A percentile compares a stretch with the other conserved stretches of the same genome.
Evolutionary conservation across 2,113 vertebrate species (phyloP).

Genomic region (Athene cunicularia): DNA sequence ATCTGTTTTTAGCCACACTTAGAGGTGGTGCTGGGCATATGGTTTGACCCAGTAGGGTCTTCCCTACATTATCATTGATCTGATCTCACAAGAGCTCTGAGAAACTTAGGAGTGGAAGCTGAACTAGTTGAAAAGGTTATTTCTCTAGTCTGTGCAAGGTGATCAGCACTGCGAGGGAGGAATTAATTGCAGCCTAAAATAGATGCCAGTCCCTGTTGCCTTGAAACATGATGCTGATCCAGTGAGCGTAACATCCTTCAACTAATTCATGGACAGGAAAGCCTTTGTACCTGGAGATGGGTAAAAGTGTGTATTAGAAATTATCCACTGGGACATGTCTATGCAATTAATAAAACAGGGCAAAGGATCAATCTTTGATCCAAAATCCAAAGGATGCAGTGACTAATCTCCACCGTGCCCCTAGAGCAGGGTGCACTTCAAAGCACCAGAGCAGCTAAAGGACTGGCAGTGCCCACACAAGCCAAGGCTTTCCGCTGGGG

Average conservation of each 20-base stretch:
- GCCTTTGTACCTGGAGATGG: background rate
- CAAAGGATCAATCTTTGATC: background rate
- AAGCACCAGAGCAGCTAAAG: background rate
- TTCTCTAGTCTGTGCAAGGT: background rate
- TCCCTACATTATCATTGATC: background rate
- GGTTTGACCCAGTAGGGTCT: background rate
- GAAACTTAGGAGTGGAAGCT: background rate
- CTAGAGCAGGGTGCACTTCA: background rate
- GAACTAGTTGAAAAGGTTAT: background rate
- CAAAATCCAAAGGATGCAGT: background rate
- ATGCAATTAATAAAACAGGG: background rate
- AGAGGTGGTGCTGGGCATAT: background rate
- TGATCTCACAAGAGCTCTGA: background rate
- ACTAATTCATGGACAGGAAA: background rate
- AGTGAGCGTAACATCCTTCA: background rate
- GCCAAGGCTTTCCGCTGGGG: fast-evolving
- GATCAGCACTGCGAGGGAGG: background rate
- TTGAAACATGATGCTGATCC: background rate
- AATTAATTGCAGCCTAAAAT: background rate
- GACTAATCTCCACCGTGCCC: background rate
- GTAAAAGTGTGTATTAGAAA: background rate
- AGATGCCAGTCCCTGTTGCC: background rate
- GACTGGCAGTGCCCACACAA: background rate
- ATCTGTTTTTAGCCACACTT: background rate
- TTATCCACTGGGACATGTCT: background rate